Base-by-base conservation (phyloP, 1,140 invertebrate species). In the Telenomus remus region DNA sequence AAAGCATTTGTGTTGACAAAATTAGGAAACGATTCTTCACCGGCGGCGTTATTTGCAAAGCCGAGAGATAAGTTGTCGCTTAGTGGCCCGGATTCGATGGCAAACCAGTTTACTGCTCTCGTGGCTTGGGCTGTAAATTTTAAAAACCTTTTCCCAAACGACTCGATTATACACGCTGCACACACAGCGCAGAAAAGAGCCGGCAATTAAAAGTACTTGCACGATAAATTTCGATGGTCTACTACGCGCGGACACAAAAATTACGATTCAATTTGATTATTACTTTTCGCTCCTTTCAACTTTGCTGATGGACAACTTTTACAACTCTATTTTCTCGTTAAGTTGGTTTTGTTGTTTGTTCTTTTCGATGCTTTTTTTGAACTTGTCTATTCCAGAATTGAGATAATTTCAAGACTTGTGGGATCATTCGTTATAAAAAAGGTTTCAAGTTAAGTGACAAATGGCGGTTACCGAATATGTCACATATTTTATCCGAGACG, bases 181-280 rank as follows among this genome's bases (percentile, higher is more conserved):
- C 19, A 27, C 19, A 48, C 54, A 55, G 60, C 54, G 39, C 46
- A 55, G 59, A 65, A 65, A 63, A 54, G 69, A 73, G 54, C 61
- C 61, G 55, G 55, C 55, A 73, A 73, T 73, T 73, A 73, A 73
- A 73, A 73, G 47, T 73, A 73, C 60, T 59, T 60, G 69, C 34
- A n/a, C 61, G 46, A 65, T 73, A 73, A 73, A 73, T 73, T 55
- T 59, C 44, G 37, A 39, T 9, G 35, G 15, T 1, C 27, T 42
- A n/a, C n/a, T n/a, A 13, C 39, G 48, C 44, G 68, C 51, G 16
- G 53, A 72, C 59, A 46, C 35, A 48, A 73, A 73, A 73, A 73
- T 73, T 66, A 65, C 55, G 55, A 61, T 73, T 66, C 35, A 60
- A 65, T 73, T 66, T 60, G 54, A 65, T 64, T 72, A 72, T 64